Base-by-base conservation (phyloP, 2,113 vertebrate species). In the Elgaria multicarinata region DNA sequence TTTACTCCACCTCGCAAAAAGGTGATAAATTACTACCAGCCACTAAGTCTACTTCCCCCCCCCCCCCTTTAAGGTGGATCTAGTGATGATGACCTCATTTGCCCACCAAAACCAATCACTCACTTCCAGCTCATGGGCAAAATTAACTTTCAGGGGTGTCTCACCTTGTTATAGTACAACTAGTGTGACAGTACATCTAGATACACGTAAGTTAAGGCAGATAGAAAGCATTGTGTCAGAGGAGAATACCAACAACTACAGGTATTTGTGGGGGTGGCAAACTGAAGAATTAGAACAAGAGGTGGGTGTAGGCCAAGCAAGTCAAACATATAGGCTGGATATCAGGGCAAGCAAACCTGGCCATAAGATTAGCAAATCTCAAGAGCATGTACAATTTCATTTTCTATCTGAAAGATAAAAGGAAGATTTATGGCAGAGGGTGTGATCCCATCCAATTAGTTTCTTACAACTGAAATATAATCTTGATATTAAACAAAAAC, bases 31-130 rank as follows among this genome's bases (percentile, higher is more conserved):
- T 71, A 79, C 76, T 24, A 53, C 76, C 75, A 87, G 75, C 67
- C 80, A 92, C 44, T 31, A 92, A 87, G 83, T 55, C 64, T 80
- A 79, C 88, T 81, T 67, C 42, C 46, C 28, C 39, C 0, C 36
- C 28, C 46, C 0, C 36, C 28, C 62, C 46, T 46, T 85, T 58
- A 80, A 81, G 62, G 24, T 83, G 24, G 36, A 75, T 46, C 86
- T 78, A 66, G 28, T 58, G 28, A n/a, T 74, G 36, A 72, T 74
- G 46, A 71, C 66, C 50, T 72, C 64, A 50, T 42, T 55, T 81
- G n/a, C 62, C 31, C 39, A 74, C 39, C 75, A 88, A 62, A 90
- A 76, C 62, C 88, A 91, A 85, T 53, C n/a, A 79, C 77, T 91
- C 1, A 4, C 14, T 69, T 90, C 33, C 20, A 31, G 83, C 84